These are phyloP conservation scores for Anas capensis DNA, from an alignment of 2,797 vertebrate genomes.

Conservation along the genomic window DNA sequence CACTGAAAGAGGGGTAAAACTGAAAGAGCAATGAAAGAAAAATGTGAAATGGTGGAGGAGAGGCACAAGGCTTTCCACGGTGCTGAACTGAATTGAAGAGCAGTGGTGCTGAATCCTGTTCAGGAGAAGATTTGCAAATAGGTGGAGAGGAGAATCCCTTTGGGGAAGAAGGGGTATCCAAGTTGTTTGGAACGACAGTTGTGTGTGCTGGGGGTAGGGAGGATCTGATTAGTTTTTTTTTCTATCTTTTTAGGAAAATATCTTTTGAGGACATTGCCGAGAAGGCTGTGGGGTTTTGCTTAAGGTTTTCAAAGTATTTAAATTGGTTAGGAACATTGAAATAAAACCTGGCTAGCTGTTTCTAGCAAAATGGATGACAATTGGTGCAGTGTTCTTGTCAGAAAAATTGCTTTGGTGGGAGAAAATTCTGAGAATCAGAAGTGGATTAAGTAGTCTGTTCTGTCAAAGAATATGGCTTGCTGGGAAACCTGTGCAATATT, in stretches of 20 bases:
- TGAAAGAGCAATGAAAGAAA: background rate
- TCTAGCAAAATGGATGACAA: background rate
- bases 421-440: background rate
- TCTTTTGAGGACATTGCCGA: background rate
- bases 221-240: background rate
- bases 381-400: background rate
- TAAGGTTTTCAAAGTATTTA: background rate
- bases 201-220: background rate
- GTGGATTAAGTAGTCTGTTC: background rate
- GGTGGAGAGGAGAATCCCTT: background rate
- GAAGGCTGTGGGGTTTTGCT: background rate
- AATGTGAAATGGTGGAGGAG: background rate
- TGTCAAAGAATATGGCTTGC: background rate
- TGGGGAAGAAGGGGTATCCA: background rate
- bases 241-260: background rate
- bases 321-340: background rate
- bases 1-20: background rate
- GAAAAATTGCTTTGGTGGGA: background rate
- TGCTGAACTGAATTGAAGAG: background rate
- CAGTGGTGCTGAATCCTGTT: background rate
- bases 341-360: background rate
- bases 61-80: background rate
- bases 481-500: background rate
- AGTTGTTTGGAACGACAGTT: background rate
- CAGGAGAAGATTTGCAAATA: background rate